Evolutionary conservation across 2,113 vertebrate species (phyloP), one percentile per base, ranked within the genome.

Genomic region (Campylorhamphus procurvoides): DNA sequence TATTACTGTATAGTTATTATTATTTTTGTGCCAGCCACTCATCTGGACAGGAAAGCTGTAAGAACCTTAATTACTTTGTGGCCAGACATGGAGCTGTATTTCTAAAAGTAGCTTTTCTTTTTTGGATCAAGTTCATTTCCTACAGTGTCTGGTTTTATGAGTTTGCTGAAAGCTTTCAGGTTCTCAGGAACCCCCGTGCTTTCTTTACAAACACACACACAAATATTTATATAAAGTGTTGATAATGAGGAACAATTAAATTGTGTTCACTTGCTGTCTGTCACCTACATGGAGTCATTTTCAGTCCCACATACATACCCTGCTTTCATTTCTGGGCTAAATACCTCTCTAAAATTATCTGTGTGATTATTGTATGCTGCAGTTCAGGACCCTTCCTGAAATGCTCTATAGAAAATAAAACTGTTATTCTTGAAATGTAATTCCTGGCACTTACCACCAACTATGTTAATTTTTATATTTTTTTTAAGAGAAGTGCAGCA

Each of bases 41-140:
- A 95, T 94, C 79, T 96, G 97, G 91, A 90, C 95, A 93, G 88
- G 94, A 96, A 95, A 84, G 92, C 94, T 96, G 95, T 91, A 96
- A 92, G 94, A 90, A 94, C 95, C 93, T 96, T 97, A 97, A 97
- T 97, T 97, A 97, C 89, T 78, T 80, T 97, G 94, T 95, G 94
- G 91, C 94, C 90, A 96, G 97, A 96, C 94, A 71, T 37, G 84
- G 74, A 86, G 75, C 86, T 96, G 0, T 59, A 95, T 90, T 97
- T 96, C 95, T 94, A 96, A 94, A 96, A 96, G 95, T 93, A 96
- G 93, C 73, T 97, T 96, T 95, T 93, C 94, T 93, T 95, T 97
- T 97, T 93, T 95, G 91, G 94, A 97, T 93, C 59, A 73, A 77
- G 66, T 95, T 97, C 71, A 92, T 96, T 96, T 97, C 94, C 93